Base-by-base conservation (phyloP, 2,797 vertebrate genomes). In the Choloepus didactylus region DNA sequence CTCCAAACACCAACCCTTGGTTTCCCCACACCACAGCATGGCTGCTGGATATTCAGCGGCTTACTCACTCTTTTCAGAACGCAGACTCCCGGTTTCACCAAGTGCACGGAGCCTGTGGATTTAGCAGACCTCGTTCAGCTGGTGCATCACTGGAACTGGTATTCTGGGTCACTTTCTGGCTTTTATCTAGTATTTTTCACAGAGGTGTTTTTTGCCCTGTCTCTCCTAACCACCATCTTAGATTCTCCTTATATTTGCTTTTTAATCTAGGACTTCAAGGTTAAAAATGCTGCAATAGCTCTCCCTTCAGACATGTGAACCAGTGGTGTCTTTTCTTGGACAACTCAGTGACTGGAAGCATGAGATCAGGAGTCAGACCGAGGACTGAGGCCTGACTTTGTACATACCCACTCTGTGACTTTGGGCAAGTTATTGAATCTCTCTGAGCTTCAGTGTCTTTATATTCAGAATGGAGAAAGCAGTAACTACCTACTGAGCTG, bases 321-420 rank as follows among this genome's bases (percentile, higher is more conserved):
- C 35, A 18, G 60, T 21, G 10, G 21, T 51, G 23, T 31, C n/a
- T 94, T 79, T 81, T 41, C 23, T 60, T 21, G n/a, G 19, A 79
- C 18, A 51, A 18, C 8, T 9, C 16, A 5, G 2, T 25, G 12
- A 70, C 29, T 1, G n/a, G 35, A 54, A 18, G 11, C 15, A 0
- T 9, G 29, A 66, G 35, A 51, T 25, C 31, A 31, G 21, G 23
- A 85, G 49, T 75, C 77, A 69, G 80, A 91, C 9, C 41, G 23
- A 31, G 38, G 15, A n/a, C 54, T n/a, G 31, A 87, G 89, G 44
- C 8, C 9, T 67, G 41, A 75, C 46, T 60, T 19, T 59, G 64
- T 46, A 44, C 56, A 66, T 18, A 19, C 9, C 0, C 4, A 49
- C 41, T 69, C 10, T 83, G 85, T 5, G 31, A 5, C 41, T 12